phyloP scores from a whole-genome alignment of 2,113 vertebrate species.

The Amazona vittata region DNA sequence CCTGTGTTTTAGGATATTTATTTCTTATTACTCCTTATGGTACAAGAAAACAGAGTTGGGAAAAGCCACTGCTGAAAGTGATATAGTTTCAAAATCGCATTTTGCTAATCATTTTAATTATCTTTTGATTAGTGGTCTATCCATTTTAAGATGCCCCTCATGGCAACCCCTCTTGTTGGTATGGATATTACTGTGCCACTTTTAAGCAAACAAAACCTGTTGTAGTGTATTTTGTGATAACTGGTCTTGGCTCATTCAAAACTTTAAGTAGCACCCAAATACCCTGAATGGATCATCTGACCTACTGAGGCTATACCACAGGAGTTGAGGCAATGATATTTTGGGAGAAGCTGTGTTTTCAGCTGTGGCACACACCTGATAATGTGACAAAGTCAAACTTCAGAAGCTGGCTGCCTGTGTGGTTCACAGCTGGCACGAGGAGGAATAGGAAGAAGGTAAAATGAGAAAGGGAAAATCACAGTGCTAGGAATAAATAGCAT shows the following conservation, averaged over 20 bases:
- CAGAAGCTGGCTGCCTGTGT: not conserved
- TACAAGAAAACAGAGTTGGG: constrained; percentile 33
- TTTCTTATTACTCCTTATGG: not conserved
- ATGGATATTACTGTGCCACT: not conserved
- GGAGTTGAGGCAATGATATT: not conserved
- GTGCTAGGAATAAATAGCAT: not conserved
- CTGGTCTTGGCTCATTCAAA: not conserved
- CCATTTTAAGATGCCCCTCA: not conserved
- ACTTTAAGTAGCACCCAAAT: not conserved
- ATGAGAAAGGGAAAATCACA: not conserved
- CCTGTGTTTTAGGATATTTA: constrained; percentile 32
- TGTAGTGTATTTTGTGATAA: not conserved
- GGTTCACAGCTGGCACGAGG: not conserved
- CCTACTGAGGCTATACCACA: not conserved
- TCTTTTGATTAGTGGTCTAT: not conserved
- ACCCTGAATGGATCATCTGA: not conserved
- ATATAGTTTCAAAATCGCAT: not conserved
- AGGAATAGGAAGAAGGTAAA: not conserved
- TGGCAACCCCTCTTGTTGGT: not conserved
- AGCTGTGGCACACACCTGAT: not conserved
- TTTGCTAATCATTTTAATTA: not conserved
- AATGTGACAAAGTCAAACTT: not conserved
- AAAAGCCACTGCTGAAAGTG: not conserved
- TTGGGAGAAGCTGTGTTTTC: not conserved
- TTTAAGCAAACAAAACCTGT: not conserved